Evolutionary conservation across 2,113 vertebrate species (phyloP), one percentile per base, ranked within the genome.

Genomic region (Podarcis muralis): DNA sequence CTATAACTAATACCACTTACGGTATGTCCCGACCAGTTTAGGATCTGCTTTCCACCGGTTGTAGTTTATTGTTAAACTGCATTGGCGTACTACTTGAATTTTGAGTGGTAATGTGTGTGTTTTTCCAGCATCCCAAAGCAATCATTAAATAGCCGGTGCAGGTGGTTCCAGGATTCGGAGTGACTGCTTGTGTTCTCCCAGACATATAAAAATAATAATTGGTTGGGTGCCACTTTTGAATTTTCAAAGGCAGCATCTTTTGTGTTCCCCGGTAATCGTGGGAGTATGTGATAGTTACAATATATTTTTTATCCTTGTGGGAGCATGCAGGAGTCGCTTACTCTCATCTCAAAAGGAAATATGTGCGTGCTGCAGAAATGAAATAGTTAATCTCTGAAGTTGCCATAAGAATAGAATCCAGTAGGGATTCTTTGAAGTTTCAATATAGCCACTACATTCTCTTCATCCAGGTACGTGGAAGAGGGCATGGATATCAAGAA

Each of bases 401-500:
- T 72, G 69, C 69, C 65, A 20, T 43, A 71, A n/a, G 8, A 84
- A 57, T 13, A 35, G 4, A 74, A 84, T 74, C 43, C 43, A 57
- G 68, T 57, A 84, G 35, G 59, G 18, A 20, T 62, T 62, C 18
- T 62, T 62, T 62, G 20, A 83, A 74, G 23, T 25, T 59, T 59
- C 12, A 74, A 13, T 91, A 57, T 92, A 90, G 89, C 5, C 81
- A 53, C 43, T 84, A 37, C 37, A 66, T 83, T 83, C 15, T n/a
- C 25, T 72, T 79, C 32, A 18, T 86, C 25, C 57, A 43, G 6
- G 66, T 43, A 72, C 13, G 3, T 83, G 57, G 59, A 59, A 40
- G 53, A 85, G 85, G 88, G 27, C 53, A 86, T 43, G 80, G 77
- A 85, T 62, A 68, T 68, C 15, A 69, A 88, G 75, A 93, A 76